Conservation (phyloP, 2,113 vertebrate genomes). For the Macquaria australasica region DNA sequence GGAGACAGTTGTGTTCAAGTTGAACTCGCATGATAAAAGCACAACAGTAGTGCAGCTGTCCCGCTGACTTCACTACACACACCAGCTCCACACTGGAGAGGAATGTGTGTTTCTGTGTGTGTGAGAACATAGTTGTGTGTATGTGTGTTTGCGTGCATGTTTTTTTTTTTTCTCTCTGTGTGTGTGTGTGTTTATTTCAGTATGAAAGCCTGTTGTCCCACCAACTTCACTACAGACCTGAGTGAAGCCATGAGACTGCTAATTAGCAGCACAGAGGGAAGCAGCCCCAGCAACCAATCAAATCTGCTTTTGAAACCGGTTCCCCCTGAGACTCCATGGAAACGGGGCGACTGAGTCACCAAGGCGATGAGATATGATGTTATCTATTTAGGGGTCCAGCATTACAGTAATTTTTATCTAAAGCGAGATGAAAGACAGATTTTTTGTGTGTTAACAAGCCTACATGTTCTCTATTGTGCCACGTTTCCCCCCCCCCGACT, state of each 20-base stretch:
- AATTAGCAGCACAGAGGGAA: slow-evolving; percentile 78
- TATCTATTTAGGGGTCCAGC: slow-evolving; percentile 33
- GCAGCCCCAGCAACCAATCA: slow-evolving; percentile 68
- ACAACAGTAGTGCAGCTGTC: background rate
- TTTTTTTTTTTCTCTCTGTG: background rate
- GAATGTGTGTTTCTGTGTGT: background rate
- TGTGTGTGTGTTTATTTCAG: slow-evolving; percentile 22
- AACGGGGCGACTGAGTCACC: slow-evolving; percentile 59
- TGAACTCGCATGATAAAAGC: slow-evolving; percentile 44
- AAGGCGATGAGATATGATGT: slow-evolving; percentile 65
- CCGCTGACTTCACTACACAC: slow-evolving; percentile 4
- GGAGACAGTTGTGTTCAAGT: slow-evolving; percentile 21
- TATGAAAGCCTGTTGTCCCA: slow-evolving; percentile 61
- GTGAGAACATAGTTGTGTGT: slow-evolving; percentile 10
- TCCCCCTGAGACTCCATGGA: slow-evolving; percentile 71
- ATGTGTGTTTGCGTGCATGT: slow-evolving; percentile 6
- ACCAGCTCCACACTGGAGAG: background rate
- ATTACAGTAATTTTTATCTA: slow-evolving; percentile 22
- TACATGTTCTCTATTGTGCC: slow-evolving; percentile 24
- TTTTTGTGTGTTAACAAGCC: background rate
- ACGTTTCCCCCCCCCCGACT: background rate
- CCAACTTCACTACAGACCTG: slow-evolving; percentile 64
- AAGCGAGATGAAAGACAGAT: slow-evolving; percentile 32
- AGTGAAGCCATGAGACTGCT: slow-evolving; percentile 69
- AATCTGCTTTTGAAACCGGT: slow-evolving; percentile 67